phyloP scores from a whole-genome alignment of 2,797 vertebrate genomes.

The Ptychadena robeensis region DNA sequence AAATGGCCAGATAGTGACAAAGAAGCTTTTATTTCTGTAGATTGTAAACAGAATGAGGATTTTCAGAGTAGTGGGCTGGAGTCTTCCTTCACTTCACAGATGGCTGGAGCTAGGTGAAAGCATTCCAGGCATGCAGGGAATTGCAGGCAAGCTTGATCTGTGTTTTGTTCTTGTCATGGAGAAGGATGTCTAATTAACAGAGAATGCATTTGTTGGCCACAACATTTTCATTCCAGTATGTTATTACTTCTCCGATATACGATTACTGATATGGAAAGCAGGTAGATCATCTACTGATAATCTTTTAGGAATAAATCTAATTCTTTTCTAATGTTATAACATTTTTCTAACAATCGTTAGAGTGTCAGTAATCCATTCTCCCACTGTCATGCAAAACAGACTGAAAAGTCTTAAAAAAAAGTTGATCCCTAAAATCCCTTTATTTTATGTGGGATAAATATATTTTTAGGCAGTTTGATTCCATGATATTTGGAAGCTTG shows the following conservation, averaged over 20 bases:
- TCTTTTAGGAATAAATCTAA: not conserved
- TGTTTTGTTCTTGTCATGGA: constrained; percentile 28
- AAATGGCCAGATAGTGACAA: constrained; percentile 39
- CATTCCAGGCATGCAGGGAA: constrained; percentile 53
- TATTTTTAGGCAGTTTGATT: too few relatives aligned
- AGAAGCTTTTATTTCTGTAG: constrained; percentile 3
- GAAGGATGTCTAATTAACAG: constrained; percentile 25
- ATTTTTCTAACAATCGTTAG: too few relatives aligned
- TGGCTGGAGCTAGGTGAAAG: constrained; percentile 51
- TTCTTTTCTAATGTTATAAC: not conserved
- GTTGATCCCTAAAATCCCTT: too few relatives aligned
- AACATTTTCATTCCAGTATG: not conserved
- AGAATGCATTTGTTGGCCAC: constrained; percentile 17
- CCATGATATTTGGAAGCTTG: too few relatives aligned
- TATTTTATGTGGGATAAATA: too few relatives aligned
- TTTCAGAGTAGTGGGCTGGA: constrained; percentile 19
- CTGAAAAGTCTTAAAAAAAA: too few relatives aligned
- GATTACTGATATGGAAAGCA: not conserved
- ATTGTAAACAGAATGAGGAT: constrained; percentile 42
- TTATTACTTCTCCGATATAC: not conserved
- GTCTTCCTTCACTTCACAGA: constrained; percentile 47
- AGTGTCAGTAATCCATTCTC: too few relatives aligned
- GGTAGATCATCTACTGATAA: not conserved
- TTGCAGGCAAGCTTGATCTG: constrained; percentile 44
- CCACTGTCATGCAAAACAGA: too few relatives aligned